Evolutionary conservation across 2,888 invertebrate species (phyloP).

Genomic region (Acrobasis repandana): DNA sequence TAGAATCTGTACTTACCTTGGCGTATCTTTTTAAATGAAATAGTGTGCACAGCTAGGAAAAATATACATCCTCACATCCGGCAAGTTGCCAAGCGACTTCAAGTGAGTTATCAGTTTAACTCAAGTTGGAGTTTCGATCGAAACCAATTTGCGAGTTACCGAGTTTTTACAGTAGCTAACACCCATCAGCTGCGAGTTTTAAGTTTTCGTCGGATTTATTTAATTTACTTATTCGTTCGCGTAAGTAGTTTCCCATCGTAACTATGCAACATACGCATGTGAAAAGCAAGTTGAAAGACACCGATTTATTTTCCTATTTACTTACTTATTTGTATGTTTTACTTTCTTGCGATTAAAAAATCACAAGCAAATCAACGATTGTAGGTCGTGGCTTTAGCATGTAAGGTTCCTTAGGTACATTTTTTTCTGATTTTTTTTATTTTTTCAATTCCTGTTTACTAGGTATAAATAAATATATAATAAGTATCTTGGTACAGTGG

Average conservation of each 20-base stretch:
- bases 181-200: background rate
- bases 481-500: no score
- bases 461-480: no score
- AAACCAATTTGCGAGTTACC: slow-evolving; percentile 31
- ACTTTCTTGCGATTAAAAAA: no score
- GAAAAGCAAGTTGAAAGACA: no score
- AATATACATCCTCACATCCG: slow-evolving; percentile 24
- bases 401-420: no score
- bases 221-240: slow-evolving; percentile 3
- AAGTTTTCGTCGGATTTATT: background rate
- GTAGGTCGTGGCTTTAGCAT: no score
- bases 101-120: slow-evolving; percentile 30
- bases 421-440: no score
- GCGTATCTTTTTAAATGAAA: background rate
- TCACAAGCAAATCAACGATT: no score
- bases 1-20: background rate
- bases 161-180: slow-evolving; percentile 28
- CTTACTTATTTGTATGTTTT: no score
- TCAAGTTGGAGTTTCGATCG: slow-evolving; percentile 30
- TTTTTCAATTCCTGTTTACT: no score
- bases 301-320: no score
- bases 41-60: slow-evolving; percentile 16
- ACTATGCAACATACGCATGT: background rate
- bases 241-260: background rate
- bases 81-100: slow-evolving; percentile 30